Evolutionary conservation across 92 coral and sea anemone species (phyloP).

Genomic region (Actinernus sp.): DNA sequence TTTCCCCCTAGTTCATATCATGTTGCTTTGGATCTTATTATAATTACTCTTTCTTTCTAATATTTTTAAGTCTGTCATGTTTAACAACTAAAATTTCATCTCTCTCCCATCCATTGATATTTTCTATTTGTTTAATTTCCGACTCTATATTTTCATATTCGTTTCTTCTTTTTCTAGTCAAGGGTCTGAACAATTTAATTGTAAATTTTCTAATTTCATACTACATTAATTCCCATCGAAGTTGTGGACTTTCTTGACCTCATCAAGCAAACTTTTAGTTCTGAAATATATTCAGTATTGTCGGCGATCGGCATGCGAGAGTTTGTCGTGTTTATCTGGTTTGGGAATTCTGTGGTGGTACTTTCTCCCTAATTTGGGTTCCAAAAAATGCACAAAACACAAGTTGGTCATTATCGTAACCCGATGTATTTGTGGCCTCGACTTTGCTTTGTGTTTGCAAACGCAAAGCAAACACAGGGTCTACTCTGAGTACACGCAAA

Average conservation of each 20-base stretch:
- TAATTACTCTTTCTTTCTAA: constrained; percentile 13
- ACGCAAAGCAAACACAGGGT: too few species aligned
- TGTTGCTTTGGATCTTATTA: constrained; percentile 8
- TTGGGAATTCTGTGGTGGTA: too few species aligned
- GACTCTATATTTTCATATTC: neutral
- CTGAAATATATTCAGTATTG: too few species aligned
- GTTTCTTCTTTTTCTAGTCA: constrained; percentile 1
- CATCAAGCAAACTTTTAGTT: too few species aligned
- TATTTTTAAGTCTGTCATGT: neutral
- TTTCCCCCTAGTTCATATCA: constrained; percentile 19
- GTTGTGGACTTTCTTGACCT: constrained; percentile 3
- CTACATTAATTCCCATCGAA: neutral
- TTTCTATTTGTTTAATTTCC: constrained; percentile 1
- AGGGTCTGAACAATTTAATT: neutral
- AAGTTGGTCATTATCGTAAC: too few species aligned
- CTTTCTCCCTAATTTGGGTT: too few species aligned
- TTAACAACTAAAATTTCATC: neutral
- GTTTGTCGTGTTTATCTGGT: too few species aligned
- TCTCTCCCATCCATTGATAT: constrained; percentile 1
- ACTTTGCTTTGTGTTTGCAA: too few species aligned
- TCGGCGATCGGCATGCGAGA: too few species aligned
- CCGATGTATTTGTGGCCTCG: too few species aligned
- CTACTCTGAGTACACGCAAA: too few species aligned
- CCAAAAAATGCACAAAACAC: too few species aligned
- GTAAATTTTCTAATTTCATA: constrained; percentile 8